Percentiles rank a stretch among this genome's conserved stretches.
These are phyloP conservation scores for Drosophila peninsularis DNA, from an alignment of 2,888 invertebrate species.

Conservation along the genomic window DNA sequence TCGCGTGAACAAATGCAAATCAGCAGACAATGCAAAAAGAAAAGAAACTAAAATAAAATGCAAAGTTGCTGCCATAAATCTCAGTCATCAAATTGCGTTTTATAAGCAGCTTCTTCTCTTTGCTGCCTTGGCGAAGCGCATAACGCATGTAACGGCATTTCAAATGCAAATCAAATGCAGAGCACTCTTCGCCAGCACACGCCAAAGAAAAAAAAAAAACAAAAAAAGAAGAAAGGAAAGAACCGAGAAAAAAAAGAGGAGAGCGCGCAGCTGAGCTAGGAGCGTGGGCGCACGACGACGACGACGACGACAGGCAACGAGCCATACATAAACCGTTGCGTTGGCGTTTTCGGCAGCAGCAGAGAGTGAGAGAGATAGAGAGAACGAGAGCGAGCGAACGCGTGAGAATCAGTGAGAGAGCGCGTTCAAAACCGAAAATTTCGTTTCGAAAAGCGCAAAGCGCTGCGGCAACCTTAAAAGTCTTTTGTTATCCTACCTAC, in stretches of 20 bases:
- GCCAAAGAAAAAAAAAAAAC: not conserved
- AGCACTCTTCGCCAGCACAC: conserved; percentile 8
- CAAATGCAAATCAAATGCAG: conserved; percentile 44
- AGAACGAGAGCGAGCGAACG: conserved; percentile 3
- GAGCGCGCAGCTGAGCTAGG: conserved; percentile 54
- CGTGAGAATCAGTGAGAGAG: conserved; percentile 23
- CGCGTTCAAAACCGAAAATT: conserved; percentile 50
- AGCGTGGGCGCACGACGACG: conserved; percentile 63
- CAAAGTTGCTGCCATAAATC: conserved; percentile 52
- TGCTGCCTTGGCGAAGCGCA: conserved; percentile 28
- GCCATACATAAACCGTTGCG: conserved; percentile 42
- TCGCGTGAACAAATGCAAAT: conserved; percentile 33
- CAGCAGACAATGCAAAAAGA: conserved; percentile 42
- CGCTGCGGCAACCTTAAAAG: conserved; percentile 57
- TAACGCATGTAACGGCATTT: conserved; percentile 59
- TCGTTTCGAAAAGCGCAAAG: conserved; percentile 54
- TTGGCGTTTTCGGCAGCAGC: conserved; percentile 38
- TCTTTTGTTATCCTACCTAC: conserved; percentile 49
- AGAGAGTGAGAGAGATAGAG: conserved; percentile 6
- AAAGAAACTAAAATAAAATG: conserved; percentile 4
- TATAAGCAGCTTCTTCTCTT: conserved; percentile 29
- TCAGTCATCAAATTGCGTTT: conserved; percentile 58
- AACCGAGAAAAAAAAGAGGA: conserved; percentile 13
- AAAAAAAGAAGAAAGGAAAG: not conserved
- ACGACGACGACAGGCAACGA: conserved; percentile 13